phyloP scores from a whole-genome alignment of 1,140 invertebrate genomes.

The Phenacoccus solenopsis region DNA sequence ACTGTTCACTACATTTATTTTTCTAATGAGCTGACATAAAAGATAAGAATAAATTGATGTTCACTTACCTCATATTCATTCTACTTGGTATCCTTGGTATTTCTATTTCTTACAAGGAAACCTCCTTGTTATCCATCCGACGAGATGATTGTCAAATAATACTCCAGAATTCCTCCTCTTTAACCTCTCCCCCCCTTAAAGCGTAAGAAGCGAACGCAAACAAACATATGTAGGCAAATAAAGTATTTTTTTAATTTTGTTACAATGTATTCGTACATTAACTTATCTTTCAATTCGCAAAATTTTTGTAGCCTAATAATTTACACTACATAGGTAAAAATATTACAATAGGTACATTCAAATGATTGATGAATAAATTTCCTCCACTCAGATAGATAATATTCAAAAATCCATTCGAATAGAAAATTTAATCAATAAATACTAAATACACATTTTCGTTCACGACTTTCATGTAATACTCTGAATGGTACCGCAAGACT shows the following conservation, averaged over 20 bases:
- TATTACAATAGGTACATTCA: slow-evolving; percentile 3
- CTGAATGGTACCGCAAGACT: background rate
- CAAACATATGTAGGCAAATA: background rate
- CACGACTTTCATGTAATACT: background rate
- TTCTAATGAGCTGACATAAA: no score
- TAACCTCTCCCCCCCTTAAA: no score
- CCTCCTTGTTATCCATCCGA: no score
- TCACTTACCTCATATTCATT: no score
- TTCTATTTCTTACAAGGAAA: no score
- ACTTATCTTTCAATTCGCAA: background rate
- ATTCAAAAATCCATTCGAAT: background rate
- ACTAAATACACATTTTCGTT: background rate
- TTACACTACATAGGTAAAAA: background rate
- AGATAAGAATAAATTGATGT: no score
- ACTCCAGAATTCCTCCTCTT: no score
- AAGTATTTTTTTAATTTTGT: background rate
- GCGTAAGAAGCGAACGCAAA: no score
- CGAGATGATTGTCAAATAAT: no score
- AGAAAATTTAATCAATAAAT: background rate
- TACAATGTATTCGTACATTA: background rate
- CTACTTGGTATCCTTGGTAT: no score
- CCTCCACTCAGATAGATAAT: background rate
- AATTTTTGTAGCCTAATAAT: slow-evolving; percentile 3
- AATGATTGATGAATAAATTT: background rate
- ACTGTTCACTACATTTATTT: no score